Evolutionary conservation across 2,797 vertebrate genomes (phyloP).

Genomic region (Podarcis siculus): DNA sequence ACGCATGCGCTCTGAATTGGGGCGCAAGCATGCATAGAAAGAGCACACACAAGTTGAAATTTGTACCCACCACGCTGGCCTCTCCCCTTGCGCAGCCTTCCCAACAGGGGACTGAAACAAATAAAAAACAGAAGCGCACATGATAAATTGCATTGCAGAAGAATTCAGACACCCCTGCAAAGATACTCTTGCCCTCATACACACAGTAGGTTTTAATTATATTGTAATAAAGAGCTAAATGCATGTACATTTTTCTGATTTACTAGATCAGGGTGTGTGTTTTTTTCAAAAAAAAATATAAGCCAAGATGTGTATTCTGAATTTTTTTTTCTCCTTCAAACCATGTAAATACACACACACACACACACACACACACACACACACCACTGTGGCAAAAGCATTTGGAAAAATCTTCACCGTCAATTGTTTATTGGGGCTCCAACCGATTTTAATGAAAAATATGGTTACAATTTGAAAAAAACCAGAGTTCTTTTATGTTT

Average conservation of each 20-base stretch:
- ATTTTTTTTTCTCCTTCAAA: conserved; percentile 29
- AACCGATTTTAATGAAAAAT: conserved; percentile 78
- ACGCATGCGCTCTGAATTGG: not conserved
- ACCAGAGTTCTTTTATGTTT: conserved; percentile 74
- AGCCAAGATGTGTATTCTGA: conserved; percentile 47
- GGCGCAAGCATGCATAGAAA: not conserved
- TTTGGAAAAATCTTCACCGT: conserved; percentile 59
- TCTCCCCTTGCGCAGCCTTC: conserved; percentile 23
- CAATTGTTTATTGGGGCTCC: conserved; percentile 76
- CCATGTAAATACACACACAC: conserved; percentile 61
- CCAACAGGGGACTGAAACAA: not conserved
- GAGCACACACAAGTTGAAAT: conserved; percentile 42
- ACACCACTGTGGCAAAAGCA: conserved; percentile 40
- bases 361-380: conserved; percentile 37
- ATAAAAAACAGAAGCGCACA: conserved; percentile 49
- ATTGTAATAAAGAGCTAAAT: conserved; percentile 50
- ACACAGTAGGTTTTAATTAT: conserved; percentile 68
- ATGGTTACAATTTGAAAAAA: conserved; percentile 76
- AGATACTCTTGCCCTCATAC: not conserved
- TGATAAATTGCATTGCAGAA: conserved; percentile 32
- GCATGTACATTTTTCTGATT: conserved; percentile 54
- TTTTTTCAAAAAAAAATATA: conserved; percentile 41
- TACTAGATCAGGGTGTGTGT: conserved; percentile 31
- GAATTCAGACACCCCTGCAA: conserved; percentile 22
- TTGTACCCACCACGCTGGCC: not conserved